Conservation (phyloP, 2,797 vertebrate genomes). For the Lutjanus argentimaculatus region DNA sequence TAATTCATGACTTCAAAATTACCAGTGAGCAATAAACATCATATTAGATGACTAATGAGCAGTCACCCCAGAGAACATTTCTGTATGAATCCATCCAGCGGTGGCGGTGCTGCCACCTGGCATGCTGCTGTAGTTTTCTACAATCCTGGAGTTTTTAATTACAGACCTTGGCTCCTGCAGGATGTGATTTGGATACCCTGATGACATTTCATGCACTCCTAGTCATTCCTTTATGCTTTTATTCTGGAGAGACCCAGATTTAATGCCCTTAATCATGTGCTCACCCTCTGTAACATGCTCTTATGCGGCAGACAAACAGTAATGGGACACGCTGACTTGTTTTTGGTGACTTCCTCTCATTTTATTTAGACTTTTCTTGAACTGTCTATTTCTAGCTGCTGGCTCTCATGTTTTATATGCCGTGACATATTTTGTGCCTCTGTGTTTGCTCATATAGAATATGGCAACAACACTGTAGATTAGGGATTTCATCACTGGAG, state of each 20-base stretch:
- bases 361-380: constrained; percentile 6
- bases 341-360: constrained; percentile 6
- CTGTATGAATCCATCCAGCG: background rate
- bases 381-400: background rate
- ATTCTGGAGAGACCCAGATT: constrained; percentile 8
- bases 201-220: constrained; percentile 19
- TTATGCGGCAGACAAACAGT: constrained; percentile 10
- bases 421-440: background rate
- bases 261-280: background rate
- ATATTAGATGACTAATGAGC: background rate
- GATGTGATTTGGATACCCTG: constrained; percentile 6
- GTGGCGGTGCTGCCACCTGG: constrained; percentile 32
- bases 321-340: background rate
- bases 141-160: constrained; percentile 42
- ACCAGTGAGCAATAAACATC: background rate
- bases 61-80: background rate
- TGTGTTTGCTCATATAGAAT: background rate
- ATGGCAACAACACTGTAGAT: background rate
- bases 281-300: background rate
- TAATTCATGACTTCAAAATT: background rate
- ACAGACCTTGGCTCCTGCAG: constrained; percentile 8
- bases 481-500: background rate
- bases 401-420: background rate
- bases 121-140: background rate
- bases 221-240: background rate